Base-by-base conservation (phyloP, 2,113 vertebrate genomes). In the Beaufortia kweichowensis region DNA sequence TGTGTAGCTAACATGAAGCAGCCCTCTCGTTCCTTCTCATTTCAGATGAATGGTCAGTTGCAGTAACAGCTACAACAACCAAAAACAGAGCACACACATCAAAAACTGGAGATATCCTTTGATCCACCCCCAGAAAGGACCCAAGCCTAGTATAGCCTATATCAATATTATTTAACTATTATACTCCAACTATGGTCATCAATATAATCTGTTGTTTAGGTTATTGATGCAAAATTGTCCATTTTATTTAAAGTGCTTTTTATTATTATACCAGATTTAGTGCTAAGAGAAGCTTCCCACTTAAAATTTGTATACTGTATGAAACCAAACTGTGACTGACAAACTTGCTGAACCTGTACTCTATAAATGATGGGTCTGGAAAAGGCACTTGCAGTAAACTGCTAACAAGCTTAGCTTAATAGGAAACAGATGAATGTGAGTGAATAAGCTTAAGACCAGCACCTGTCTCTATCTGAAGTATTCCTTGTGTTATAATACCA, bases 1-100 rank as follows among this genome's bases (percentile, higher is more conserved):
- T 41, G 76, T 53, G 76, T 71, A 63, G 76, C 57, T 63, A 41
- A 71, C 76, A 56, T 71, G 67, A 78, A 78, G 66, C 76, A 78
- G 67, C 43, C 19, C 53, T 78, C 31, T 57, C n/a, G 70, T 6
- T 23, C 1, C 8, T 69, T 57, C 11, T 70, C 7, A 35, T 23
- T 71, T 71, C 35, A 17, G 68, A 39, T 23, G 50, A 70, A 71
- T 39, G 39, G 29, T 56, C 50, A 57, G 53, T 71, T 43, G n/a
- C 56, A 39, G 57, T 53, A 29, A 68, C 75, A 26, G 53, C 64
- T 50, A 33, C 15, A 9, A 23, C 21, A 41, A 53, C 3, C 31
- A 60, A 33, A 50, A 69, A 48, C 50, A 35, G 14, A 15, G 73
- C 39, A 28, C 12, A 56, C 5, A 48, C 33, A 35, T 11, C 8